A percentile compares a stretch with the other conserved stretches of the same genome.
phyloP scores from a whole-genome alignment of 1,140 invertebrate species.

The Archegozetes longisetosus region DNA sequence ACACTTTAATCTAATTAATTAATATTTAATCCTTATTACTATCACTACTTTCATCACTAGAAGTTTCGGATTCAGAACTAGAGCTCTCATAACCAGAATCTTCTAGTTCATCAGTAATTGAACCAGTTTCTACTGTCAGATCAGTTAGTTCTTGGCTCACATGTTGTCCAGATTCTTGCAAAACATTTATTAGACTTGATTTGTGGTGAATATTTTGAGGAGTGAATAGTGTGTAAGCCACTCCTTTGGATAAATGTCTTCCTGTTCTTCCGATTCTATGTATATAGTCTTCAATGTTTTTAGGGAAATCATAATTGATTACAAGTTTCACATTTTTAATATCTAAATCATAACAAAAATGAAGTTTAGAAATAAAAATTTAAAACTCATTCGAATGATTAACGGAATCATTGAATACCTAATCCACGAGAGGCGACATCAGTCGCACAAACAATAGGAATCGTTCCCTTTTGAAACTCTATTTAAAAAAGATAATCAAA shows the following conservation, averaged over 20 bases:
- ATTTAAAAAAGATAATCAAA: slow-evolving; percentile 23
- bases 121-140: not conserved
- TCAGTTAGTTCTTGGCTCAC: not conserved
- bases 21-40: not conserved
- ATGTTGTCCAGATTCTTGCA: not conserved
- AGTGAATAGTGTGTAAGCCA: slow-evolving; percentile 5
- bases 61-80: not conserved
- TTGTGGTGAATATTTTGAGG: not conserved
- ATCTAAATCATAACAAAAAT: too few species aligned
- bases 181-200: not conserved
- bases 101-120: not conserved
- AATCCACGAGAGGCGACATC: slow-evolving; percentile 14
- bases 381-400: not conserved
- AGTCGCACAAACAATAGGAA: slow-evolving; percentile 33
- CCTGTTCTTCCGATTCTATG: slow-evolving; percentile 42
- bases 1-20: not conserved
- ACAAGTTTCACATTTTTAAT: slow-evolving; percentile 41
- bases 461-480: slow-evolving; percentile 54
- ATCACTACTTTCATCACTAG: not conserved
- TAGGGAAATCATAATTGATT: slow-evolving; percentile 41
- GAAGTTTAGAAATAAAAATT: slow-evolving; percentile 12
- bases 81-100: not conserved
- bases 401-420: slow-evolving; percentile 57
- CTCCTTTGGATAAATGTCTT: slow-evolving; percentile 25
- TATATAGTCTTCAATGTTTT: slow-evolving; percentile 40